Conservation (phyloP, 2,797 vertebrate species). For the Cossypha heuglini region DNA sequence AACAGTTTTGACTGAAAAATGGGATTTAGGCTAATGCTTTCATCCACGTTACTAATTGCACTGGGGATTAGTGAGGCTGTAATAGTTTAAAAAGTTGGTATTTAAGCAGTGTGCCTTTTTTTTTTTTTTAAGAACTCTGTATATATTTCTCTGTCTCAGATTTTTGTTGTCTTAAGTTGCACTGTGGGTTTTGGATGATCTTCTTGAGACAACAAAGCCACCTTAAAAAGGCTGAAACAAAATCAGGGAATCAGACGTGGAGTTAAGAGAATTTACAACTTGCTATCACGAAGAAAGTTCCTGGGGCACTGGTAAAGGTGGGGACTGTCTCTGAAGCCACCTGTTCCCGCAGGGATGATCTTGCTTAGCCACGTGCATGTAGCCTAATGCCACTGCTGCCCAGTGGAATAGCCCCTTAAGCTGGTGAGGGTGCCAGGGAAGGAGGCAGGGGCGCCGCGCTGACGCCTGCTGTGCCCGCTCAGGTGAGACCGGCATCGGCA, state of each 20-base stretch:
- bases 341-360: background rate
- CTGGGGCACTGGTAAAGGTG: background rate
- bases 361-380: fast-evolving
- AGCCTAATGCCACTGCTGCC: background rate
- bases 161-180: background rate
- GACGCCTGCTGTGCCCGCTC: background rate
- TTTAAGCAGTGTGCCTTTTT: background rate
- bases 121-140: background rate
- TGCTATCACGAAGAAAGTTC: background rate
- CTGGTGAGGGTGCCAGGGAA: fast-evolving
- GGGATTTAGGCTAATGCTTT: conserved; percentile 7
- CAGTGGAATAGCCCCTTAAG: background rate
- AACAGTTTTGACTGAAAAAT: conserved; percentile 13
- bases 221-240: background rate
- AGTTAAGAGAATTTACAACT: background rate
- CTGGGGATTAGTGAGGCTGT: background rate
- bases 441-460: fast-evolving
- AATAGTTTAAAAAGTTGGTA: background rate
- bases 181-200: background rate
- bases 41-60: background rate
- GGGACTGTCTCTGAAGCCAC: background rate
- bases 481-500: conserved; percentile 83
- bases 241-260: background rate
- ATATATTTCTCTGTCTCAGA: background rate
- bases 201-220: background rate